A percentile compares a stretch with the other conserved stretches of the same genome.
These are phyloP conservation scores for Ia io DNA, from an alignment of 2,113 vertebrate genomes.

Conservation along the genomic window DNA sequence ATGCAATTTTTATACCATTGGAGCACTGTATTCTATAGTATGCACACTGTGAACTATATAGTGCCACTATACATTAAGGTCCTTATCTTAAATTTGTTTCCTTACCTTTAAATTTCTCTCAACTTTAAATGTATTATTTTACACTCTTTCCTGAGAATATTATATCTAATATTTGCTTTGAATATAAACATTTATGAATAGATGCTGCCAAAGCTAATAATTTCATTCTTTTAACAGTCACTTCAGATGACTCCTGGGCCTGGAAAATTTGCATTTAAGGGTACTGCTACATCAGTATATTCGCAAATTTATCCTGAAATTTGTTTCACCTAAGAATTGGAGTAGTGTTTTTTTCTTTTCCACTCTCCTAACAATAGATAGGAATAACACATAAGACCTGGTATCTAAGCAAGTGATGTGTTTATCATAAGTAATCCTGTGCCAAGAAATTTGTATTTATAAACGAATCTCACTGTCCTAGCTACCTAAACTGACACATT, in stretches of 20 bases:
- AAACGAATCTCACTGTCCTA: slow-evolving; percentile 50
- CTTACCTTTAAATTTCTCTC: background rate
- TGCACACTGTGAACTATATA: background rate
- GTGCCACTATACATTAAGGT: background rate
- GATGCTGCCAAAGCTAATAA: background rate
- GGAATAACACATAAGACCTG: background rate
- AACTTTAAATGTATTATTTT: background rate
- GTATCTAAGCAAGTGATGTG: slow-evolving; percentile 16
- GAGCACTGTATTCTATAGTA: background rate
- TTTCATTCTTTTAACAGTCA: background rate
- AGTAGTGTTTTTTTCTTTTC: background rate
- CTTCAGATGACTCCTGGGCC: background rate
- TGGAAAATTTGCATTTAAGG: background rate
- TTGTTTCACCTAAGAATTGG: slow-evolving; percentile 14
- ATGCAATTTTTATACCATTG: background rate
- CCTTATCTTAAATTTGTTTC: background rate
- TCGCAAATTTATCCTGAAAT: background rate
- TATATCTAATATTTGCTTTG: background rate
- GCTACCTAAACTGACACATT: slow-evolving; percentile 56
- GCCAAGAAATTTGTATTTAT: slow-evolving; percentile 56
- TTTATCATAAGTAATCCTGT: slow-evolving; percentile 34
- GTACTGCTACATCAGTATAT: background rate
- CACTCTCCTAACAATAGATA: background rate
- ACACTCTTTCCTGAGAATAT: background rate
- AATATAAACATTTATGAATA: background rate